These are phyloP conservation scores for Polydrusus cervinus DNA, from an alignment of 2,888 invertebrate genomes.

Conservation along the genomic window DNA sequence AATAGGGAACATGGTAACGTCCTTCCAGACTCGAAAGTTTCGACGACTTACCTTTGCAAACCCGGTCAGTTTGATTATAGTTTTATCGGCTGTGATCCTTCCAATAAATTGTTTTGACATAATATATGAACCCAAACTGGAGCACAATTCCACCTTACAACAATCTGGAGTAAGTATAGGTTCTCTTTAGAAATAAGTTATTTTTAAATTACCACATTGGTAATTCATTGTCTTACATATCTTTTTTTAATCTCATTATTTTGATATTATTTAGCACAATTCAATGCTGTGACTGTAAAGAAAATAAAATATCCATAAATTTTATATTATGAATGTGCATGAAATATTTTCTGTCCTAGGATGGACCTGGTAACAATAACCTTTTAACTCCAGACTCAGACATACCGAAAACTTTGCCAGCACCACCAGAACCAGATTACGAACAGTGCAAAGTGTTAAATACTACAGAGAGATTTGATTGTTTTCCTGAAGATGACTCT, in stretches of 20 bases:
- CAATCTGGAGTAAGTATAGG: conserved; percentile 22
- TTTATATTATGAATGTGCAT: too few relatives aligned
- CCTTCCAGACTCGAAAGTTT: conserved; percentile 64
- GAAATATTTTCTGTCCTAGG: conserved; percentile 51
- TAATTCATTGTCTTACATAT: too few relatives aligned
- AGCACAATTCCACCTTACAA: conserved; percentile 55
- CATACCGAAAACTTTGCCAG: conserved; percentile 60
- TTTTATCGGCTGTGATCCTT: conserved; percentile 68
- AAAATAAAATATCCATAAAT: too few relatives aligned
- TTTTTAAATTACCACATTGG: too few relatives aligned
- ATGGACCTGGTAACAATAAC: conserved; percentile 59
- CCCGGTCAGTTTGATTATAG: conserved; percentile 72
- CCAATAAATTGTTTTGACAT: conserved; percentile 70
- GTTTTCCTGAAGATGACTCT: conserved; percentile 77
- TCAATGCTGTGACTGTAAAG: too few relatives aligned
- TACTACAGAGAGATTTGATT: conserved; percentile 78
- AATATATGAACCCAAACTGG: conserved; percentile 61
- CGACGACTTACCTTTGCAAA: conserved; percentile 64
- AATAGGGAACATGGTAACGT: conserved; percentile 65
- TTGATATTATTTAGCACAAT: too few relatives aligned
- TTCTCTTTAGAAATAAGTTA: too few relatives aligned
- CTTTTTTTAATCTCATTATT: too few relatives aligned
- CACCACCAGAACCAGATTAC: conserved; percentile 68
- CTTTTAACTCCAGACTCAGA: conserved; percentile 48
- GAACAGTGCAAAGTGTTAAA: conserved; percentile 71